A percentile compares a stretch with the other conserved stretches of the same genome.
Evolutionary conservation across 1,140 invertebrate species (phyloP).

Genomic region (Neotoxoptera formosana): DNA sequence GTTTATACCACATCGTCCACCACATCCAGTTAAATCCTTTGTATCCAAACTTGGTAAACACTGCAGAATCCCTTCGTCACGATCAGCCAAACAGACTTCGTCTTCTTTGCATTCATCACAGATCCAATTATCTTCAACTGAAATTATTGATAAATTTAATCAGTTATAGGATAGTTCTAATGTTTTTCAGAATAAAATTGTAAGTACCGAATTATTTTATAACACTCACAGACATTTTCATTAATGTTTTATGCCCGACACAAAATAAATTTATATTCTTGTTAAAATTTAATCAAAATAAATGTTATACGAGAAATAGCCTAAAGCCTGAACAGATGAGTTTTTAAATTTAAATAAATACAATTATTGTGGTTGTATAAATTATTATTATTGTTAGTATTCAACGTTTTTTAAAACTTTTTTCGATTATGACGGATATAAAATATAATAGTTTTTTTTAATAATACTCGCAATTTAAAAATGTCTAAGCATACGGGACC

Average conservation of each 20-base stretch:
- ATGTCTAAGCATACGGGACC: background rate
- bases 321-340: background rate
- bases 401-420: background rate
- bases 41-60: constrained; percentile 70
- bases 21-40: constrained; percentile 76
- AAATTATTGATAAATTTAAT: background rate
- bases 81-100: constrained; percentile 73
- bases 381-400: background rate
- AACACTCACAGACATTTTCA: background rate
- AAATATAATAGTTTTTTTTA: background rate
- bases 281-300: constrained; percentile 28
- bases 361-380: constrained; percentile 1
- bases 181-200: background rate
- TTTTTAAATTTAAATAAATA: constrained; percentile 25
- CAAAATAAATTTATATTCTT: background rate
- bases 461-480: background rate
- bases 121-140: constrained; percentile 61
- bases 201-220: background rate
- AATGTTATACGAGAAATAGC: background rate
- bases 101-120: constrained; percentile 66
- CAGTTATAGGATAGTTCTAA: background rate
- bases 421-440: background rate
- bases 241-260: background rate
- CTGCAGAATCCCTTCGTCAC: constrained; percentile 69
- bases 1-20: constrained; percentile 74